Base-by-base conservation (phyloP, 2,888 invertebrate species). In the Aphidoletes aphidimyza region DNA sequence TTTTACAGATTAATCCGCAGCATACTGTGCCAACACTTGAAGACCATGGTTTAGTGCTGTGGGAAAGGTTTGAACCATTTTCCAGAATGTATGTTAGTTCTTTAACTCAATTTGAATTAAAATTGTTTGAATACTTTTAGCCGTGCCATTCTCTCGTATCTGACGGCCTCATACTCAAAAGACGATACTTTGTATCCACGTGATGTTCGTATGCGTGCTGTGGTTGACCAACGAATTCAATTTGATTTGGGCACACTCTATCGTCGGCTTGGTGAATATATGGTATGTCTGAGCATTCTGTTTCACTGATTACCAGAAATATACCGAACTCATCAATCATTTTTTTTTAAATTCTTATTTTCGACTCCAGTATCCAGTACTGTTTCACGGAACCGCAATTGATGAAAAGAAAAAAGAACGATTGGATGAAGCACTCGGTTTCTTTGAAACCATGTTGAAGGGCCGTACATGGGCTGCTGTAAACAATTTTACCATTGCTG, bases 81-180 rank as follows among this genome's bases (percentile, higher is more conserved):
- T 83, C 9, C 8, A 11, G 6, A 39, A 11, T 17, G 1, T 8
- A 39, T 36, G 5, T 39, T 39, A 36, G 36, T 36, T 83, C 5
- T 34, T 37, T 30, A n/a, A 83, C n/a, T 30, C 36, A 83, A 83
- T 3, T 47, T 47, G 8, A 2, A 47, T 11, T 17, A 47, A 39
- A 36, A 30, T 84, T 45, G 30, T 84, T 86, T 83, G 85, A 85
- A 42, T 85, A 84, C 85, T 84, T 84, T 8, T 83, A 90, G 90
- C 86, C 90, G 90, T 5, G 90, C 92, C 0, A 93, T 94, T 85
- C 89, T 93, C 87, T 89, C 91, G 17, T 94, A 94, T 88, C 88
- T 94, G 87, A 92, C 90, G 0, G 91, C 92, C 84, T 91, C 92
- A 86, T 94, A 93, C 87, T 93, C 89, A 47, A 92, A 93, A 86